These are phyloP conservation scores for Eupeodes latifasciatus DNA, from an alignment of 2,888 invertebrate species.

Conservation along the genomic window DNA sequence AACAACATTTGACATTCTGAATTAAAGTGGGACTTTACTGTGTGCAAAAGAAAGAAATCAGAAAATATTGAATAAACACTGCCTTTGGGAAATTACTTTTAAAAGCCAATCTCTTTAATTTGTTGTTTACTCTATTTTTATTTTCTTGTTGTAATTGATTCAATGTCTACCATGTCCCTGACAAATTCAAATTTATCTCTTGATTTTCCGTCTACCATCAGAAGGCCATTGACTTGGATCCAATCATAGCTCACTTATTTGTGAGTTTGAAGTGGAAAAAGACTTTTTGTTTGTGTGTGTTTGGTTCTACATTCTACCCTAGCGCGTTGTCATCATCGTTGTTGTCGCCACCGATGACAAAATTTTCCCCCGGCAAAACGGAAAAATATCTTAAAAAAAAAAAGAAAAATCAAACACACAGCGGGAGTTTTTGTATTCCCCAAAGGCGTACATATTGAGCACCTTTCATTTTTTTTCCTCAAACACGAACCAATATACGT, in stretches of 20 bases:
- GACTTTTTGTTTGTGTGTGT: conserved; percentile 31
- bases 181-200: conserved; percentile 4
- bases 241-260: conserved; percentile 68
- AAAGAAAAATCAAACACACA: conserved; percentile 23
- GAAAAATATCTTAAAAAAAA: conserved; percentile 45
- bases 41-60: background rate
- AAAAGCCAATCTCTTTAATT: conserved; percentile 41
- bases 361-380: conserved; percentile 27
- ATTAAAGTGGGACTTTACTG: background rate
- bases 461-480: conserved; percentile 15
- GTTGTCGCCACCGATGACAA: conserved; percentile 9
- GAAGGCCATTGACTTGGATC: conserved; percentile 60
- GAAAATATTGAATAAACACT: conserved; percentile 5
- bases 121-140: background rate
- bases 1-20: background rate
- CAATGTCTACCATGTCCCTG: background rate
- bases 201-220: conserved; percentile 2
- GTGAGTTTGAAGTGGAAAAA: conserved; percentile 50
- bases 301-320: background rate
- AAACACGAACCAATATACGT: conserved; percentile 26
- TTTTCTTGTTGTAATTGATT: conserved; percentile 16
- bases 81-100: conserved; percentile 2
- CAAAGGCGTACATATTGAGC: conserved; percentile 9
- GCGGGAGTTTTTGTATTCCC: background rate
- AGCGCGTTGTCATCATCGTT: conserved; percentile 6